A percentile compares a stretch with the other conserved stretches of the same genome.
Conservation (phyloP, 2,113 vertebrate genomes). For the Hippocampus comes region DNA sequence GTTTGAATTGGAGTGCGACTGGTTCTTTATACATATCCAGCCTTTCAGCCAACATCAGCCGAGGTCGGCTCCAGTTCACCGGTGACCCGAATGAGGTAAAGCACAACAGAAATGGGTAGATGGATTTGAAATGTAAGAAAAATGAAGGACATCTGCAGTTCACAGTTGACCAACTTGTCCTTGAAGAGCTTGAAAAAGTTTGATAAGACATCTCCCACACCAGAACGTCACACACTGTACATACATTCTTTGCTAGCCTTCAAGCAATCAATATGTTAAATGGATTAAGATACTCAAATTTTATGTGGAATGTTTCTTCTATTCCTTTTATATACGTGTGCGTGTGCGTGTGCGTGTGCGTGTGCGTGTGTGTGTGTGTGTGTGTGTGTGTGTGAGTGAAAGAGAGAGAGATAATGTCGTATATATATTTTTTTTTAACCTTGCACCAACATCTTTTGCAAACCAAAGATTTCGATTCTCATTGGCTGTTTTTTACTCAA, state of each 20-base stretch:
- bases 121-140: not conserved
- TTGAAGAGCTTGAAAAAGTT: not conserved
- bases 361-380: no score
- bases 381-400: no score
- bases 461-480: no score
- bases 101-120: not conserved
- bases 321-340: not conserved
- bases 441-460: no score
- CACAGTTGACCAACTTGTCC: not conserved
- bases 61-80: not conserved
- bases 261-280: constrained; percentile 15
- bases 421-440: not conserved
- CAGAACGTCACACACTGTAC: not conserved
- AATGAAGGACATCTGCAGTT: not conserved
- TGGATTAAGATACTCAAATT: constrained; percentile 6
- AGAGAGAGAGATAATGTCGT: no score
- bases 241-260: constrained; percentile 4
- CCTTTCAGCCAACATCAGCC: not conserved
- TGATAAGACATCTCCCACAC: constrained; percentile 12
- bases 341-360: no score
- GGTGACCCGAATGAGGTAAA: not conserved
- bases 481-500: not conserved
- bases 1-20: not conserved
- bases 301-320: not conserved
- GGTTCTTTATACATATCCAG: not conserved